Conservation (phyloP, 1,140 invertebrate genomes). For the Nephila pilipes region DNA sequence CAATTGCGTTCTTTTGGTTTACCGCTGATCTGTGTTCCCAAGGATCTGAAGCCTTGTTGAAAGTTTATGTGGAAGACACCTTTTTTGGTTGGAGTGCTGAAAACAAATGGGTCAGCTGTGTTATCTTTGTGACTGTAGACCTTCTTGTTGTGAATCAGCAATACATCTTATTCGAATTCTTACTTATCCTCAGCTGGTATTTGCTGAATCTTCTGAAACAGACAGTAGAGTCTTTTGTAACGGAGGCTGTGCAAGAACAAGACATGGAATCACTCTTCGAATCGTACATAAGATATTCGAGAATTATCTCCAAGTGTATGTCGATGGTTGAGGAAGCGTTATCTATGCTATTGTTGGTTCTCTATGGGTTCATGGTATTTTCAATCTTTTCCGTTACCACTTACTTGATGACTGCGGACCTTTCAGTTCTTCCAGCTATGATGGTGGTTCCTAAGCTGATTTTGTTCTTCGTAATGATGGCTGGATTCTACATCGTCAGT, state of each 20-base stretch:
- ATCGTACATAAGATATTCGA: neutral
- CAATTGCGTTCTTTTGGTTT: neutral
- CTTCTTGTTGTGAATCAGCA: neutral
- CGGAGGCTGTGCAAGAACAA: too few species aligned
- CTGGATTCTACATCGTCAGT: conserved; percentile 13
- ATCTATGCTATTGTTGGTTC: neutral
- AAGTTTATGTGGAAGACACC: neutral
- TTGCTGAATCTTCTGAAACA: neutral
- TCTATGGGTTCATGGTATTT: conserved; percentile 32
- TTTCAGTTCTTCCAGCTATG: neutral
- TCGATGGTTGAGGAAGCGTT: neutral
- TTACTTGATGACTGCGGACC: neutral
- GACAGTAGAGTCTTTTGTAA: neutral
- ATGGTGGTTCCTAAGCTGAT: neutral
- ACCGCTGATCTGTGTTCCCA: neutral
- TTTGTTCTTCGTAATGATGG: neutral
- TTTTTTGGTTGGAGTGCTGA: conserved; percentile 37
- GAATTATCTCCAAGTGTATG: neutral
- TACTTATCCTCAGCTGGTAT: conserved; percentile 40
- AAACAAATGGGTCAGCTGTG: neutral
- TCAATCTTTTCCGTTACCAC: conserved; percentile 42
- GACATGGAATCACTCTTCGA: neutral
- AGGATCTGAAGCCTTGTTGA: neutral
- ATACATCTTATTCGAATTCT: conserved; percentile 6
- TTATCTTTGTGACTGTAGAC: neutral